Conservation (phyloP, 1,140 invertebrate genomes). For the Conopomorpha cramerella region DNA sequence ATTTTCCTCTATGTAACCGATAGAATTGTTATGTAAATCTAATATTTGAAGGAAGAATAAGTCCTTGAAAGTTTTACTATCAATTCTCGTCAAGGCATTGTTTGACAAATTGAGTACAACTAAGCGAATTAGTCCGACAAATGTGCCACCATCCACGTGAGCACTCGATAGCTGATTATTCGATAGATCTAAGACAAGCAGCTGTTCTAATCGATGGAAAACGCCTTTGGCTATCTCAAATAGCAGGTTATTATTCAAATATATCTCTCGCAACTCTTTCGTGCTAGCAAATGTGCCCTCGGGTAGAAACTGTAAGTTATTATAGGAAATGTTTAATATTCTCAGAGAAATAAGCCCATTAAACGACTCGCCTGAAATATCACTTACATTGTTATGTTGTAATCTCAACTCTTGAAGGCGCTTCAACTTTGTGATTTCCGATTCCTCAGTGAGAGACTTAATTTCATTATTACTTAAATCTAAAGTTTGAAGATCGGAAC, state of each 20-base stretch:
- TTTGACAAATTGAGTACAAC: conserved; percentile 85
- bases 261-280: conserved; percentile 78
- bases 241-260: conserved; percentile 81
- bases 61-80: conserved; percentile 85
- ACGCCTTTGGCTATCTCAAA: conserved; percentile 78
- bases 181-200: conserved; percentile 87
- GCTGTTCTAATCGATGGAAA: conserved; percentile 81
- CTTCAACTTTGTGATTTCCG: conserved; percentile 71
- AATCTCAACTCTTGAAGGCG: conserved; percentile 77
- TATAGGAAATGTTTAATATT: conserved; percentile 83
- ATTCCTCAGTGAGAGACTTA: conserved; percentile 69
- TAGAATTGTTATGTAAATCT: conserved; percentile 85
- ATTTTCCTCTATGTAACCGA: conserved; percentile 84
- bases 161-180: conserved; percentile 84
- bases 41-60: conserved; percentile 87
- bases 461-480: conserved; percentile 82
- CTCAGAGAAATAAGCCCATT: conserved; percentile 75
- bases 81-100: conserved; percentile 82
- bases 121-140: conserved; percentile 81
- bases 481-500: conserved; percentile 68
- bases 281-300: conserved; percentile 78
- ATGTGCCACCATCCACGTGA: conserved; percentile 81
- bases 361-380: conserved; percentile 79
- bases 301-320: conserved; percentile 76
- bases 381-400: conserved; percentile 80